Conservation (phyloP, 2,888 invertebrate genomes). For the Pollenia angustigena region DNA sequence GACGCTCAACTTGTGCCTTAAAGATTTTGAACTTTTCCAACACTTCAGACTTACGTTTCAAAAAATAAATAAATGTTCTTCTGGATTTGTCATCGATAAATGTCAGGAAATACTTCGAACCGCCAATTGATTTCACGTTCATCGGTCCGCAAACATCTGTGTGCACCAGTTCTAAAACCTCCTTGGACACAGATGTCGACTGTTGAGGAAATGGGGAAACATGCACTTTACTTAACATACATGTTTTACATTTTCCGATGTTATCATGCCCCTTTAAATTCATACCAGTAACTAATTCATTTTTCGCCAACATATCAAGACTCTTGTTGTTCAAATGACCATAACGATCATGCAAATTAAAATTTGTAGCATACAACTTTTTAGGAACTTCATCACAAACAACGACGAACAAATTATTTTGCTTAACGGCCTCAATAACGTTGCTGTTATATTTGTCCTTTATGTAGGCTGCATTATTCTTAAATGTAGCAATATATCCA, state of each 20-base stretch:
- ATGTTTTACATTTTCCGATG: background rate
- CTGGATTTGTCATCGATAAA: conserved; percentile 51
- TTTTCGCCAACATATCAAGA: conserved; percentile 57
- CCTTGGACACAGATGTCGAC: background rate
- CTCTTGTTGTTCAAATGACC: conserved; percentile 1
- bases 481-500: too few relatives aligned
- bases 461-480: too few relatives aligned
- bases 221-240: conserved; percentile 36
- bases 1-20: too few relatives aligned
- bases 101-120: conserved; percentile 17
- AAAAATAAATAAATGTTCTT: conserved; percentile 35
- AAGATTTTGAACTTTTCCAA: conserved; percentile 47
- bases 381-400: background rate
- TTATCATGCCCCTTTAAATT: background rate
- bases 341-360: background rate
- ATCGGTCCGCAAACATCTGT: background rate
- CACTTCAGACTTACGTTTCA: conserved; percentile 6
- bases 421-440: too few relatives aligned
- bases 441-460: too few relatives aligned
- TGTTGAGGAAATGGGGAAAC: conserved; percentile 9
- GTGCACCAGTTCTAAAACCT: background rate
- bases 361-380: background rate
- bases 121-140: background rate
- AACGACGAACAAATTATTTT: background rate
- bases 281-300: conserved; percentile 63